Evolutionary conservation across 92 coral and sea anemone genomes (phyloP), one percentile per base, ranked within the genome.

Genomic region (Umimayanthus kanabou): DNA sequence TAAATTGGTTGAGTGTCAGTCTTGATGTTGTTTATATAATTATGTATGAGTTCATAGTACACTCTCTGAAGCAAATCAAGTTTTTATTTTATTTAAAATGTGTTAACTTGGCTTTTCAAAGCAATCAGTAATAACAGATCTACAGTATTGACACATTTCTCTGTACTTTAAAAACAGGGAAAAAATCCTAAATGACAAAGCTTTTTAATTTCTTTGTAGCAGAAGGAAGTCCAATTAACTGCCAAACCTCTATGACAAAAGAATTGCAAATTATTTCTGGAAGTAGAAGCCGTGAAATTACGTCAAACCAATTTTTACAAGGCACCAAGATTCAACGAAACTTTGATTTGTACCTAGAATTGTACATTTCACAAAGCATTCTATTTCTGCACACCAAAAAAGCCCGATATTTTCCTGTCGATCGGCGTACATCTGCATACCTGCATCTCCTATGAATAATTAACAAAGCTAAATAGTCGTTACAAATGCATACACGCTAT

Each of bases 391-490:
- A 61, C 69, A 22, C 67, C 26, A 61, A 22, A 61, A 61, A 6
- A 61, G 58, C 4, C 25, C 23, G 69, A 61, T 61, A 61, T 14
- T 61, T 20, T 61, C 69, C 69, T 14, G 4, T 61, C 69, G 26
- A 61, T 61, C 25, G 2, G 33, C 65, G 25, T 77, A 53, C 26
- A 72, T 72, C 76, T 77, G 61, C 20, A 61, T 30, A 58, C 10
- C 73, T 58, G 42, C 43, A 33, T 58, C 47, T 58, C 30, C 45
- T 18, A 81, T 81, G 75, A 81, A 81, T 81, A 81, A 81, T 81
- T 81, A 58, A 81, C 75, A 81, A 33, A 61, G 58, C 30, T 6
- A 37, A 53, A 25, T 37, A 29, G 25, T 81, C 23, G 73, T 39
- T 18, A n/a, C 73, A 64, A 81, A 81, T 18, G 28, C 11, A 65